These are phyloP conservation scores for Callopanchax toddi DNA, from an alignment of 2,113 vertebrate species.

Conservation along the genomic window DNA sequence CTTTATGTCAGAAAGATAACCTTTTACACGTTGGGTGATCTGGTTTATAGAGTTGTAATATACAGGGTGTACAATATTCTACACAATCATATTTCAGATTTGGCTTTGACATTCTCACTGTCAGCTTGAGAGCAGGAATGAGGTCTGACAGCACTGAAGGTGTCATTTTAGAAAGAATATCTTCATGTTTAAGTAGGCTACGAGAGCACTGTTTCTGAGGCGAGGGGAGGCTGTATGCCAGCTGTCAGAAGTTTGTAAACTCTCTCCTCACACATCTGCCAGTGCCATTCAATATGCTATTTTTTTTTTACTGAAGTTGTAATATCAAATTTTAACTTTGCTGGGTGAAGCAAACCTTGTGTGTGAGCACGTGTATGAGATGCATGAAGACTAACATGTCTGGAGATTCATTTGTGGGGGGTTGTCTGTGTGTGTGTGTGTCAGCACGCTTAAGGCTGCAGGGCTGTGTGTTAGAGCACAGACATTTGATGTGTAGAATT, in stretches of 20 bases:
- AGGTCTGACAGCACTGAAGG: conserved; percentile 35
- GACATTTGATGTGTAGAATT: conserved; percentile 78
- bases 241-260: conserved; percentile 69
- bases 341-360: conserved; percentile 58
- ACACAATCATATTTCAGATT: neutral
- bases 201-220: conserved; percentile 37
- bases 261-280: conserved; percentile 50
- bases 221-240: conserved; percentile 31
- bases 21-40: conserved; percentile 1
- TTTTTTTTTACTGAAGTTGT: conserved; percentile 69
- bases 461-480: conserved; percentile 68
- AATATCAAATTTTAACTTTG: conserved; percentile 70
- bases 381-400: conserved; percentile 22
- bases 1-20: neutral
- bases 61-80: conserved; percentile 7
- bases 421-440: conserved; percentile 33
- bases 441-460: conserved; percentile 60
- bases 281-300: conserved; percentile 68
- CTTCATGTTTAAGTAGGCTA: conserved; percentile 33
- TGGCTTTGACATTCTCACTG: conserved; percentile 4
- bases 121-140: conserved; percentile 13
- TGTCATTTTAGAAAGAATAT: conserved; percentile 32
- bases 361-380: neutral
- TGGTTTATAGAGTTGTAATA: neutral
- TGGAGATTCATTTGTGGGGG: conserved; percentile 38